Percentiles rank a stretch among this genome's conserved stretches.
phyloP scores from a whole-genome alignment of 2,888 invertebrate species.

The Epicampocera succincta region DNA sequence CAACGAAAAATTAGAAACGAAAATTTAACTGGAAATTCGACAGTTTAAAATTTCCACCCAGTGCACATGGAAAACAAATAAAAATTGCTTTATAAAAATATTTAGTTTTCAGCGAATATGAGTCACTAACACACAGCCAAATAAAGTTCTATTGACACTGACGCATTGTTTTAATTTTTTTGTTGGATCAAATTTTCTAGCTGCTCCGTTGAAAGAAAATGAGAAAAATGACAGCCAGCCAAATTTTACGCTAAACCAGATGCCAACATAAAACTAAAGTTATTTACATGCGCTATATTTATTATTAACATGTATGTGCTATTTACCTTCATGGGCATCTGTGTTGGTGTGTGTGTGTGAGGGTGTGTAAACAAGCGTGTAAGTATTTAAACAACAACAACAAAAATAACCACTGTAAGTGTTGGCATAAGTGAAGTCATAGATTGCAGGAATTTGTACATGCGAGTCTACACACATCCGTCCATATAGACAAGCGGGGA shows the following conservation, averaged over 20 bases:
- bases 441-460: not conserved
- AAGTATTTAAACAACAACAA: conserved; percentile 4
- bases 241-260: conserved; percentile 64
- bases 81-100: conserved; percentile 9
- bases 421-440: not conserved
- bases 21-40: conserved; percentile 4
- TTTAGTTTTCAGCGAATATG: conserved; percentile 13
- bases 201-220: not conserved
- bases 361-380: not conserved
- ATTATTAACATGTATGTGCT: not conserved
- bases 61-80: conserved; percentile 7
- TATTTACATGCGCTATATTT: not conserved
- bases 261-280: not conserved
- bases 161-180: conserved; percentile 30
- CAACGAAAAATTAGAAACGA: not conserved
- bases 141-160: conserved; percentile 21
- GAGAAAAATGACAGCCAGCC: conserved; percentile 17
- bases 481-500: conserved; percentile 1
- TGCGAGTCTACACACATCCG: not conserved
- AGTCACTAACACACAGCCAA: conserved; percentile 9
- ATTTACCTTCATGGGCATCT: not conserved
- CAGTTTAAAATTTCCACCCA: not conserved
- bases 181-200: conserved; percentile 25
- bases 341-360: no score
- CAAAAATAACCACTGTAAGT: conserved; percentile 10